phyloP scores from a whole-genome alignment of 2,888 invertebrate species.

The Drosophila mayaguana region DNA sequence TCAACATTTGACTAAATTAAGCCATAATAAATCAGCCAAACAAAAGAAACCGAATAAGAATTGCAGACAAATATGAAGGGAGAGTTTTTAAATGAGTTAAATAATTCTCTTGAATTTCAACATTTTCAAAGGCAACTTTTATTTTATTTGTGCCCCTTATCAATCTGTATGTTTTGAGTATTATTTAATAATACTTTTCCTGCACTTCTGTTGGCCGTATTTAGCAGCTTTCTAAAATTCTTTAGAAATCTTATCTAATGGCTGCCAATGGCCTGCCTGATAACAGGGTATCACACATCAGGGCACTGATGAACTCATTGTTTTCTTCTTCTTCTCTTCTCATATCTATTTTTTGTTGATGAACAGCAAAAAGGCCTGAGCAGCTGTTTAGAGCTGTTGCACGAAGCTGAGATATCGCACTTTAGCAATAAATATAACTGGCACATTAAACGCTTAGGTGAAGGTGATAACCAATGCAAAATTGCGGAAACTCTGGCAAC shows the following conservation, averaged over 20 bases:
- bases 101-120: not conserved
- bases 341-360: not conserved
- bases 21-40: constrained; percentile 1
- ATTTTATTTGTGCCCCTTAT: not conserved
- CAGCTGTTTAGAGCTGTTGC: constrained; percentile 34
- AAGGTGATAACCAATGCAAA: constrained; percentile 75
- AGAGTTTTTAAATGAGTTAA: not conserved
- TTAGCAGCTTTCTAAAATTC: not conserved
- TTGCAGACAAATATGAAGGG: not conserved
- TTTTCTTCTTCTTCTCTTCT: not conserved
- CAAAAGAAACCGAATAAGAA: not conserved
- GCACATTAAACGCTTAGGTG: constrained; percentile 60
- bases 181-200: not conserved
- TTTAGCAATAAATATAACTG: constrained; percentile 51
- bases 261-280: constrained; percentile 15
- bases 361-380: not conserved
- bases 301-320: constrained; percentile 41
- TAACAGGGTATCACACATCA: constrained; percentile 18
- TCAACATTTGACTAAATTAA: not conserved
- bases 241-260: constrained; percentile 26
- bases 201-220: not conserved
- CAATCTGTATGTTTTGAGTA: not conserved
- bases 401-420: constrained; percentile 55
- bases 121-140: not conserved
- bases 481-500: constrained; percentile 63